Evolutionary conservation across 2,113 vertebrate species (phyloP).

Genomic region (Dermatemys mawii): DNA sequence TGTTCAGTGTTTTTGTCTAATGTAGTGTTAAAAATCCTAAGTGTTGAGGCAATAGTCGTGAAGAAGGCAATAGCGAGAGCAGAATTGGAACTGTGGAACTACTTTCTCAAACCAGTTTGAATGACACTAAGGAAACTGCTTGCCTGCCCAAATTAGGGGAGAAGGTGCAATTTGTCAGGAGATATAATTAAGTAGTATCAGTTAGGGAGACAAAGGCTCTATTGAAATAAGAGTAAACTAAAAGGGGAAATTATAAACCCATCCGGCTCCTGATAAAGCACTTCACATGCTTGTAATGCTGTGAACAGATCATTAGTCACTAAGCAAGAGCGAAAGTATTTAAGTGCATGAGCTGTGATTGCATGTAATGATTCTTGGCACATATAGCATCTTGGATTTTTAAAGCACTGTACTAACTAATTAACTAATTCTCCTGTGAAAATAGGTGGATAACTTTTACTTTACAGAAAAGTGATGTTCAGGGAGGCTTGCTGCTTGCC

Average conservation of each 20-base stretch:
- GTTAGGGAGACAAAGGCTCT: background rate
- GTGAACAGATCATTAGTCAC: fast-evolving
- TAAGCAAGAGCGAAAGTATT: background rate
- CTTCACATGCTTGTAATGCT: fast-evolving
- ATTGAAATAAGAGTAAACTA: background rate
- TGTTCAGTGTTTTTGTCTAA: background rate
- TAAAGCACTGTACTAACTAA: fast-evolving
- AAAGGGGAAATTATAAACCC: background rate
- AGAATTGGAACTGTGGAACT: fast-evolving
- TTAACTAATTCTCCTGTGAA: background rate
- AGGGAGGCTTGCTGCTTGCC: background rate
- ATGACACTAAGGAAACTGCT: fast-evolving
- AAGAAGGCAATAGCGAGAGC: fast-evolving
- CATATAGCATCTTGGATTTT: fast-evolving
- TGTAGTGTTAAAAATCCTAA: background rate
- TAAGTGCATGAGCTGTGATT: background rate
- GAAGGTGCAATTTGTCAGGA: fast-evolving
- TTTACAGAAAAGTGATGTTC: background rate
- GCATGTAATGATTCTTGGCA: background rate
- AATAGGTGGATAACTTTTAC: background rate
- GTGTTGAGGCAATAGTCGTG: fast-evolving
- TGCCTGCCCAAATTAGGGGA: fast-evolving
- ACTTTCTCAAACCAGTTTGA: fast-evolving
- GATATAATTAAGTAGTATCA: fast-evolving
- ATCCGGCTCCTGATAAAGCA: background rate